Conservation (phyloP, 2,113 vertebrate species). For the Emberiza fucata region DNA sequence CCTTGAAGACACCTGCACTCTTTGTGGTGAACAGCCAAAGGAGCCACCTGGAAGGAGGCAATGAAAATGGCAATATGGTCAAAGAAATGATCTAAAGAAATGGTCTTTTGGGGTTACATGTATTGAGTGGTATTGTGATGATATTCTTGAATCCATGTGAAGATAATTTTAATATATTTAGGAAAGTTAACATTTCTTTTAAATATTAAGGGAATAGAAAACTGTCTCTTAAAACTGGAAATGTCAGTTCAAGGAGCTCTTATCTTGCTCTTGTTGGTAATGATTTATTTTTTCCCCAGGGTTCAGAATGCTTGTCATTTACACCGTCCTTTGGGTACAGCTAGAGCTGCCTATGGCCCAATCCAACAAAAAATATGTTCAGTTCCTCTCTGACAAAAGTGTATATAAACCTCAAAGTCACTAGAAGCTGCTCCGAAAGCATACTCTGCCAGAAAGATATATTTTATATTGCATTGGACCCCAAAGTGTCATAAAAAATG, state of each 20-base stretch:
- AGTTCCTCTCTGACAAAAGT: not conserved
- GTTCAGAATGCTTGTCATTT: not conserved
- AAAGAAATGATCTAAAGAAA: not conserved
- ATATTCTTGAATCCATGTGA: not conserved
- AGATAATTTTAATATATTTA: not conserved
- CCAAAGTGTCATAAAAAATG: conserved; percentile 74
- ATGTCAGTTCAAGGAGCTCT: not conserved
- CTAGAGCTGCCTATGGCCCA: conserved; percentile 41
- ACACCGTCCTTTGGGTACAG: not conserved
- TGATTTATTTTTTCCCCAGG: conserved; percentile 48
- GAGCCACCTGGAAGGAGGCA: not conserved
- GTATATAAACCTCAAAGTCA: conserved; percentile 36
- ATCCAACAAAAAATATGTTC: conserved; percentile 63
- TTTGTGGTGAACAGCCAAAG: not conserved
- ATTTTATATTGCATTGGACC: conserved; percentile 62
- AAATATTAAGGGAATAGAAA: not conserved
- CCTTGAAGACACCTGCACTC: fast-evolving
- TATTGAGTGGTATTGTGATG: not conserved
- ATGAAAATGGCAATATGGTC: not conserved
- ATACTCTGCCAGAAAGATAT: not conserved
- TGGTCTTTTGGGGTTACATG: not conserved
- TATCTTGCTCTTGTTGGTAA: conserved; percentile 17
- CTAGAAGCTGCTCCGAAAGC: conserved; percentile 10
- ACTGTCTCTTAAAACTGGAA: not conserved
- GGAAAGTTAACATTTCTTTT: not conserved